phyloP scores from a whole-genome alignment of 2,797 vertebrate species.

The Acanthiza pusilla region DNA sequence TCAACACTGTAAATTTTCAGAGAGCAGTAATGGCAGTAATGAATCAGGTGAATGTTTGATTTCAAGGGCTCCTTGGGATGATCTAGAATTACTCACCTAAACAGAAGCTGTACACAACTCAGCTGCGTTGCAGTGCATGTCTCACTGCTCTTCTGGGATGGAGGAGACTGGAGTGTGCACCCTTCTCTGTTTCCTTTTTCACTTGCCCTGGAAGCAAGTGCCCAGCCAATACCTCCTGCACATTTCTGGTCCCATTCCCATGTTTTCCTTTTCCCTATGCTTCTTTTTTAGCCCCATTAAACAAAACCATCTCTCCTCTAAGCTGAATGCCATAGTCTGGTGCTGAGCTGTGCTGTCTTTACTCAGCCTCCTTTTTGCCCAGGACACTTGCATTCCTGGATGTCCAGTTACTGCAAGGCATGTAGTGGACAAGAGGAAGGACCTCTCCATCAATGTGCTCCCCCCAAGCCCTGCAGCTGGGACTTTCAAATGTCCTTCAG shows the following conservation, averaged over 20 bases:
- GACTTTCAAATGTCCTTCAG: not conserved
- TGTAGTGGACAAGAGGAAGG: not conserved
- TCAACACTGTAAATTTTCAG: not conserved
- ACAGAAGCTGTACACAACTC: not conserved
- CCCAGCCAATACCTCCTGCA: not conserved
- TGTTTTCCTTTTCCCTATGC: not conserved
- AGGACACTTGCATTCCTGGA: not conserved
- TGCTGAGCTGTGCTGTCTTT: not conserved
- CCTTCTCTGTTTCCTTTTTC: not conserved
- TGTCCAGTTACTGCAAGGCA: not conserved
- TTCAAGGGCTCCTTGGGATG: not conserved
- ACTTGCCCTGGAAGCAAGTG: not conserved
- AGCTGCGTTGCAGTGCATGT: not conserved
- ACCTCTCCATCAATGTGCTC: fast-evolving
- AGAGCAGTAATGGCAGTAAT: not conserved
- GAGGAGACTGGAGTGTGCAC: not conserved
- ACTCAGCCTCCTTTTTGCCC: not conserved
- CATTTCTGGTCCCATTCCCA: not conserved
- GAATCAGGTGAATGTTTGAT: not conserved
- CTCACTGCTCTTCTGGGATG: not conserved
- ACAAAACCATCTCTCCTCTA: not conserved
- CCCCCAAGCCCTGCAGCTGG: fast-evolving
- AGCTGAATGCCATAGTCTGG: not conserved
- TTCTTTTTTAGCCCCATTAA: fast-evolving
- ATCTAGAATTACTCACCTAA: not conserved